Percentiles rank a stretch among this genome's conserved stretches.
phyloP scores from a whole-genome alignment of 2,797 vertebrate genomes.

The Sebastes diploproa region DNA sequence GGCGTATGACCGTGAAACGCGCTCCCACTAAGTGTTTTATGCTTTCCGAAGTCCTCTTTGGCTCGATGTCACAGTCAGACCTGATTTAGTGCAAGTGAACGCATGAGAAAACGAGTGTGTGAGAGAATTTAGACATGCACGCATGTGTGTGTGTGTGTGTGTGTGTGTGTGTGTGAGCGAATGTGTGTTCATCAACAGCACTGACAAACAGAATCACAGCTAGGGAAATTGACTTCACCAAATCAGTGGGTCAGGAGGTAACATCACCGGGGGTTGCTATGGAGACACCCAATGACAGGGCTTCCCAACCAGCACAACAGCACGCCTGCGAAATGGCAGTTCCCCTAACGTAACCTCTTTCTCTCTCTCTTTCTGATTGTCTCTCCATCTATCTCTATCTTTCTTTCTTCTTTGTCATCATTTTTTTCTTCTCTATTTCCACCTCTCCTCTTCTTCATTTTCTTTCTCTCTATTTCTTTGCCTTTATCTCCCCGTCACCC shows the following conservation, averaged over 20 bases:
- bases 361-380: constrained; percentile 26
- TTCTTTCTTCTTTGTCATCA: constrained; percentile 5
- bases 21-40: constrained; percentile 35
- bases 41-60: constrained; percentile 30
- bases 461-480: constrained; percentile 11
- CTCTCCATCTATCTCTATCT: background rate
- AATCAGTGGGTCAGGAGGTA: constrained; percentile 84
- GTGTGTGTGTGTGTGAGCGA: background rate
- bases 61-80: constrained; percentile 42
- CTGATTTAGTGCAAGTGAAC: constrained; percentile 23
- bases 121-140: background rate
- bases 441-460: background rate
- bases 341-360: constrained; percentile 71
- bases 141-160: background rate
- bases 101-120: constrained; percentile 2
- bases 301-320: constrained; percentile 72
- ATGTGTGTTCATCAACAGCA: constrained; percentile 39
- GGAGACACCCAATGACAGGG: constrained; percentile 82
- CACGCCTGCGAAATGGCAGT: constrained; percentile 75
- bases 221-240: constrained; percentile 79
- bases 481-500: constrained; percentile 19
- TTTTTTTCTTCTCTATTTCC: background rate
- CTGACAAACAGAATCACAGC: constrained; percentile 77
- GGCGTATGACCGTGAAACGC: constrained; percentile 45
- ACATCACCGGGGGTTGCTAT: constrained; percentile 84